phyloP scores from a whole-genome alignment of 2,888 invertebrate genomes.

The Drosophila birchii region DNA sequence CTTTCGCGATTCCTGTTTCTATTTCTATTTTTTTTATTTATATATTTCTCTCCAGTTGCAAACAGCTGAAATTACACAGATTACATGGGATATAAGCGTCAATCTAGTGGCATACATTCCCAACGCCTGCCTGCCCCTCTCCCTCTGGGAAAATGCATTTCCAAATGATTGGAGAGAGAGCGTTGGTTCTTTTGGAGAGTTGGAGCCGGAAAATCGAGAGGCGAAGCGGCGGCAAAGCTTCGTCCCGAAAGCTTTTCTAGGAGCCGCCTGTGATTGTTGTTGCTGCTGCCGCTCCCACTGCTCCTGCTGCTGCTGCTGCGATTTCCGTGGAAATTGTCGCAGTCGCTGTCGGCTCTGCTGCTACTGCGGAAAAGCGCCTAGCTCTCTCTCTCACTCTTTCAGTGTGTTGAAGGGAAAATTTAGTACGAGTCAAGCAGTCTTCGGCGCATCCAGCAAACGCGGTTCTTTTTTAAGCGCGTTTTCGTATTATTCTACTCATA shows the following conservation, averaged over 20 bases:
- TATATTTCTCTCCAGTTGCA: constrained; percentile 16
- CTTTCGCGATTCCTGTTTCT: background rate
- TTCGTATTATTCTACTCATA: constrained; percentile 85
- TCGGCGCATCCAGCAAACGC: constrained; percentile 85
- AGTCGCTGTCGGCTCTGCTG: constrained; percentile 36
- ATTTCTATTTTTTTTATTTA: constrained; percentile 8
- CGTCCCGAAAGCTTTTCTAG: constrained; percentile 40
- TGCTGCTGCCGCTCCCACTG: constrained; percentile 21
- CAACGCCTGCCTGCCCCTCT: background rate
- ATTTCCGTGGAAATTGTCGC: constrained; percentile 60
- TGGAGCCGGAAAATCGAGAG: constrained; percentile 38
- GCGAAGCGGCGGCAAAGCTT: constrained; percentile 48
- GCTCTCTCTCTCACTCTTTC: constrained; percentile 28
- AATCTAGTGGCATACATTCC: constrained; percentile 48
- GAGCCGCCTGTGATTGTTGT: constrained; percentile 23
- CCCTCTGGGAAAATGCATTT: constrained; percentile 41
- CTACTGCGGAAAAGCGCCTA: constrained; percentile 28
- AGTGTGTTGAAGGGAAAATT: constrained; percentile 49
- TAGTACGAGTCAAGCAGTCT: constrained; percentile 85
- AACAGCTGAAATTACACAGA: constrained; percentile 46
- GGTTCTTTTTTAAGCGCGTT: constrained; percentile 85
- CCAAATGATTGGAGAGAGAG: constrained; percentile 38
- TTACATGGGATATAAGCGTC: constrained; percentile 34
- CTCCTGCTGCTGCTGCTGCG: constrained; percentile 24
- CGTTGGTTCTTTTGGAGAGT: constrained; percentile 40